Conservation (phyloP, 2,888 invertebrate genomes). For the Tetanocera ferruginea region DNA sequence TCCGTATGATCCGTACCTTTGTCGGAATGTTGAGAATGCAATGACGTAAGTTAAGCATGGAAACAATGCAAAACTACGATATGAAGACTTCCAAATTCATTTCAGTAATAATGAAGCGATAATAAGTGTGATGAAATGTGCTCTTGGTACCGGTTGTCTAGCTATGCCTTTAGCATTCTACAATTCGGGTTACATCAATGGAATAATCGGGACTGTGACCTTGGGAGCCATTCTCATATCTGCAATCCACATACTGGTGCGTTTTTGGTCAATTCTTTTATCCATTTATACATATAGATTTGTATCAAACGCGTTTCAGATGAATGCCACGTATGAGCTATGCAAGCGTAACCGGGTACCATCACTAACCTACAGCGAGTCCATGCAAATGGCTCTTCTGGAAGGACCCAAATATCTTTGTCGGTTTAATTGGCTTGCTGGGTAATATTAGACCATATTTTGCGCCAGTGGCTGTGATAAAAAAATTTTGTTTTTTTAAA, state of each 20-base stretch:
- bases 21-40: slow-evolving; percentile 39
- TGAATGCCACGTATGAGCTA: slow-evolving; percentile 49
- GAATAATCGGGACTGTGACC: slow-evolving; percentile 81
- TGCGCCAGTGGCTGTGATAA: no score
- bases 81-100: not conserved
- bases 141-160: slow-evolving; percentile 92
- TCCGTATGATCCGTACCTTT: slow-evolving; percentile 49
- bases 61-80: not conserved
- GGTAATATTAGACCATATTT: slow-evolving; percentile 59
- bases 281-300: no score
- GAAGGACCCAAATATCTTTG: slow-evolving; percentile 78
- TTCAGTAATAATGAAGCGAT: slow-evolving; percentile 75
- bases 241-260: slow-evolving; percentile 84
- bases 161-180: slow-evolving; percentile 95
- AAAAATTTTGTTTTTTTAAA: no score
- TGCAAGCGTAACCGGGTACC: slow-evolving; percentile 76
- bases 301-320: slow-evolving; percentile 18
- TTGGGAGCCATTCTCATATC: slow-evolving; percentile 87
- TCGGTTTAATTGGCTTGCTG: slow-evolving; percentile 72
- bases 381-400: slow-evolving; percentile 81
- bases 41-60: slow-evolving; percentile 48
- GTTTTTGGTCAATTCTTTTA: not conserved
- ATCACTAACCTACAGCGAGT: slow-evolving; percentile 83
- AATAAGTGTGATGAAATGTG: slow-evolving; percentile 89
- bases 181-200: slow-evolving; percentile 85